Evolutionary conservation across 1,140 invertebrate genomes (phyloP).

Genomic region (Drosophila yakuba): DNA sequence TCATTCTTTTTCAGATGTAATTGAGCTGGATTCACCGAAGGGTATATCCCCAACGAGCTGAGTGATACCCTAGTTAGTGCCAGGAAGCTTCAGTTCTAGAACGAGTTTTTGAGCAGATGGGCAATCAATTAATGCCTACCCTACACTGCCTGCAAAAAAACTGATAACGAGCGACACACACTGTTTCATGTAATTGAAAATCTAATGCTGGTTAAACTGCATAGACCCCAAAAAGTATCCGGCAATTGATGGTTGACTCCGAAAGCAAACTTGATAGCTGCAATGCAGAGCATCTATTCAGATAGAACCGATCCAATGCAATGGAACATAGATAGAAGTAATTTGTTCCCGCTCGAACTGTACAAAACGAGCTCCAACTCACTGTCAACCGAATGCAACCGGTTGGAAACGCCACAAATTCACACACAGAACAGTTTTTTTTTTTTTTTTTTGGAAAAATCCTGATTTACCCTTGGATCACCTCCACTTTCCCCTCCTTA

Average conservation of each 20-base stretch:
- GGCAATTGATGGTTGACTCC: too few species aligned
- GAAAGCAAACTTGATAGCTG: too few species aligned
- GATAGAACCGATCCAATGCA: too few species aligned
- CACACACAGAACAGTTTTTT: constrained; percentile 6
- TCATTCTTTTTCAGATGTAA: background rate
- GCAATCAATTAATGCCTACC: constrained; percentile 18
- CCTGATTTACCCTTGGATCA: constrained; percentile 10
- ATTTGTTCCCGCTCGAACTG: constrained; percentile 15
- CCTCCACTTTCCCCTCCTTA: constrained; percentile 40
- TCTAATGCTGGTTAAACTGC: too few species aligned
- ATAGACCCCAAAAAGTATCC: too few species aligned
- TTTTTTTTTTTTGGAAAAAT: background rate
- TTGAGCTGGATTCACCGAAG: background rate
- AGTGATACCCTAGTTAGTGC: constrained; percentile 19
- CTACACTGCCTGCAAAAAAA: background rate
- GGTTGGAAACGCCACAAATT: constrained; percentile 26
- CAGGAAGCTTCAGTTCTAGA: constrained; percentile 26
- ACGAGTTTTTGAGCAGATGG: constrained; percentile 31
- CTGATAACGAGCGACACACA: background rate
- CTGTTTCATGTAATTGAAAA: too few species aligned
- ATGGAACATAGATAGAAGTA: constrained; percentile 6
- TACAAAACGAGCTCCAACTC: constrained; percentile 24
- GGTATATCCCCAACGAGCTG: constrained; percentile 9
- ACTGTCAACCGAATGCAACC: constrained; percentile 30
- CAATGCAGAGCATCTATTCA: too few species aligned